Conservation (phyloP, 2,113 vertebrate species). For the Acrocephalus arundinaceus region DNA sequence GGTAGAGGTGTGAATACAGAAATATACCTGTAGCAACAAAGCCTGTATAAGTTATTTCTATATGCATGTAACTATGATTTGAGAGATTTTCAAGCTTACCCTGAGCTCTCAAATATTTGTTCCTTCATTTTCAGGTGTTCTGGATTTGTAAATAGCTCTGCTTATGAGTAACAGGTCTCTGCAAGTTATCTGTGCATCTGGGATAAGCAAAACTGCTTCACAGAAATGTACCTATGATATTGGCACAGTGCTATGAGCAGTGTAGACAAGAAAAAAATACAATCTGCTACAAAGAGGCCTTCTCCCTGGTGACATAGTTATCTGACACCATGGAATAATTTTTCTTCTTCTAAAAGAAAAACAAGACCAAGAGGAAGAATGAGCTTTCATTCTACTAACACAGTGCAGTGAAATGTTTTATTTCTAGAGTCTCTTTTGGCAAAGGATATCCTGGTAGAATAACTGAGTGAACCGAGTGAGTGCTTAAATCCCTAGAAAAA, state of each 20-base stretch:
- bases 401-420: background rate
- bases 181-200: background rate
- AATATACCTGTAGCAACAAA: background rate
- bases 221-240: background rate
- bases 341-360: background rate
- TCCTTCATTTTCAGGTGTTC: background rate
- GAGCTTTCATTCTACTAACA: background rate
- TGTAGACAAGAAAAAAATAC: background rate
- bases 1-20: background rate
- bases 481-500: background rate
- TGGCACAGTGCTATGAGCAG: background rate
- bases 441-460: background rate
- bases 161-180: background rate
- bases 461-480: background rate
- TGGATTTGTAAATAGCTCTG: background rate
- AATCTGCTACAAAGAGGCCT: background rate
- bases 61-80: background rate
- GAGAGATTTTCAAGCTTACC: background rate
- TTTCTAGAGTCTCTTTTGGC: background rate
- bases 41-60: background rate
- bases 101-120: background rate
- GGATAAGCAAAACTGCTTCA: background rate
- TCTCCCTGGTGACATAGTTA: background rate
- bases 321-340: background rate
- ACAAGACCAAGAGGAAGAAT: background rate